phyloP scores from a whole-genome alignment of 2,888 invertebrate species.

The Congeria kusceri region DNA sequence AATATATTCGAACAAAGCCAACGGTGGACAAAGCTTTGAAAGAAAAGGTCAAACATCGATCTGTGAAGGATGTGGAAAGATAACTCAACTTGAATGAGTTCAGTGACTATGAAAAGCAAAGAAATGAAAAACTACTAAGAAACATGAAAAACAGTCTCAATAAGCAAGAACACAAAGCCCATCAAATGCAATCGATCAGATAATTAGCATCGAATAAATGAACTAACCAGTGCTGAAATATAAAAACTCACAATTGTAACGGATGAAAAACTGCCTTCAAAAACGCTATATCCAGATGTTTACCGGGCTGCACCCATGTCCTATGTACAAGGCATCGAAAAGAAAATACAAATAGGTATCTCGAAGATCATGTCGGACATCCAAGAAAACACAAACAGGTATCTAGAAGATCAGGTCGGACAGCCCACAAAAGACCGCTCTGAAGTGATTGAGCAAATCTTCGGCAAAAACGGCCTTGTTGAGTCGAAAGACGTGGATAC shows the following conservation, averaged over 20 bases:
- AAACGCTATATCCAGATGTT: constrained; percentile 31
- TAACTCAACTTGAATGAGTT: not conserved
- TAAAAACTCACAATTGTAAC: constrained; percentile 27
- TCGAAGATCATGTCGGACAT: constrained; percentile 25
- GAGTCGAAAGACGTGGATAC: not conserved
- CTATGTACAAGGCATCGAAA: constrained; percentile 56
- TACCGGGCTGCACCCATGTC: constrained; percentile 37
- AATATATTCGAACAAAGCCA: constrained; percentile 24
- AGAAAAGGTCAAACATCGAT: not conserved
- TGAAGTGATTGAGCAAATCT: too few species aligned
- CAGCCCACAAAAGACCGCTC: not conserved
- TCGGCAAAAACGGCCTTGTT: not conserved
- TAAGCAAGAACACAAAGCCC: not conserved
- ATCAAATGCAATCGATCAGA: constrained; percentile 19
- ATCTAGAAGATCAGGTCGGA: not conserved
- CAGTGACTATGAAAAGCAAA: constrained; percentile 23
- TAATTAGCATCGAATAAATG: constrained; percentile 26
- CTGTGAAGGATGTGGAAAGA: constrained; percentile 12
- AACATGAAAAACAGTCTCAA: constrained; percentile 13
- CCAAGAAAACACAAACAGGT: not conserved
- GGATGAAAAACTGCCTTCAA: constrained; percentile 51
- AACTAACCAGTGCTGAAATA: constrained; percentile 12
- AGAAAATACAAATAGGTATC: constrained; percentile 34
- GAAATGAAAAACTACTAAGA: constrained; percentile 23
- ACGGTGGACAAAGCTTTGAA: not conserved